Base-by-base conservation (phyloP, 2,888 invertebrate genomes). In the Nycteola revayana region DNA sequence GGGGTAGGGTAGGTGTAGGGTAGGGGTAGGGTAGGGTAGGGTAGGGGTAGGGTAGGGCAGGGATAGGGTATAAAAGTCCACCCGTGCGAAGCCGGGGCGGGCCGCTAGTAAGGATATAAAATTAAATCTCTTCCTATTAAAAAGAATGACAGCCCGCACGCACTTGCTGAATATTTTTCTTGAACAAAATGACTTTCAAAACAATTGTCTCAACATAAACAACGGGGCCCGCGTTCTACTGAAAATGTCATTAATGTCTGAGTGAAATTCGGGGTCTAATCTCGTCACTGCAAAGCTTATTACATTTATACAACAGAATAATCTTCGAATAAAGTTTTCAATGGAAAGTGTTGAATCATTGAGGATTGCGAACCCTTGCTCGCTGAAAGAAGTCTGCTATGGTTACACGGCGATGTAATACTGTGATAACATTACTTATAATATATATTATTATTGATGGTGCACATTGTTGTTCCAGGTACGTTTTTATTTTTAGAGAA, bases 231-330 rank as follows among this genome's bases (percentile, higher is more conserved):
- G 75, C 76, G 66, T 57, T 71, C 73, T 66, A 82, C 81, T 84
- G 86, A 85, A 85, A 87, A 87, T 85, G 84, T 87, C 85, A 87
- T 87, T 88, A 88, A 86, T 85, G 86, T 79, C 82, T 77, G 82
- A 86, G 85, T 83, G 83, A 85, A 86, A 85, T 79, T 84, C 82
- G 77, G 83, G 83, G 79, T 79, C 82, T 86, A 87, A 87, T 87
- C 87, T 85, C 86, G 81, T 86, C 84, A 79, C 78, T 77, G 84
- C 80, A 82, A 83, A 87, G 86, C 87, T 86, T 86, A 87, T 87
- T 87, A 85, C 88, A 86, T 85, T 87, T 86, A 87, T 86, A 86
- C 80, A 83, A 82, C 78, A 74, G 76, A 84, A 85, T 84, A 86
- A 87, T 88, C 88, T 88, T 80, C 69, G 84, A 87, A 84, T 87